Evolutionary conservation across 2,113 vertebrate species (phyloP), one percentile per base, ranked within the genome.

Genomic region (Orientallactaga bullata): DNA sequence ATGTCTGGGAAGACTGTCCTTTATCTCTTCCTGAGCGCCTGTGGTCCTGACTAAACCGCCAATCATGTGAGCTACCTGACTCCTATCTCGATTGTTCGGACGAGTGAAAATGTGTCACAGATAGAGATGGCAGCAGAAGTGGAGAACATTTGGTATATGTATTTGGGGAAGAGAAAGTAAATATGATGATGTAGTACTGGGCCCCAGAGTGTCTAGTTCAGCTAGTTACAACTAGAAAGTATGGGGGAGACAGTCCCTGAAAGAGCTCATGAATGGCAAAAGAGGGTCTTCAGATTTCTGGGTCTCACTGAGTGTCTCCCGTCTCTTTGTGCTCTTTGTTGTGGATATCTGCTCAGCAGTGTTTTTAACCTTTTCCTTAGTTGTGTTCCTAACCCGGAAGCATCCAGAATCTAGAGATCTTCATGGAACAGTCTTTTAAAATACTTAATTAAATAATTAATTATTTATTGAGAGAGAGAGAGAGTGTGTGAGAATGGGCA

Each of bases 191-290:
- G n/a, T 81, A 61, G 89, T 71, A 1, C n/a, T 68, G 55, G 55
- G 15, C 55, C 55, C 12, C 55, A 55, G 63, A 84, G 12, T 85
- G 20, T 69, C n/a, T 87, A 20, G 55, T 72, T 58, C 30, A 91
- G 39, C 17, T 73, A n/a, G 37, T 76, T 66, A 91, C 20, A 65
- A 26, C 79, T 55, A 82, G 79, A 76, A 90, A 90, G 61, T 61
- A 30, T 32, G 20, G 55, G 47, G 9, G 42, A 47, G 28, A 2
- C 26, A 16, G 60, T 47, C 58, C 77, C 42, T 77, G 39, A 77
- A 73, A 85, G 47, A 66, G 51, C 15, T 42, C 63, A 21, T 23
- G 63, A 58, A 30, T 21, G 42, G 47, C 77, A 66, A 84, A 71
- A 72, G 39, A 74, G 39, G 18, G 61, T 68, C 13, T 69, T 85